phyloP scores from a whole-genome alignment of 1,140 invertebrate species.

The Solenopsis fugax region DNA sequence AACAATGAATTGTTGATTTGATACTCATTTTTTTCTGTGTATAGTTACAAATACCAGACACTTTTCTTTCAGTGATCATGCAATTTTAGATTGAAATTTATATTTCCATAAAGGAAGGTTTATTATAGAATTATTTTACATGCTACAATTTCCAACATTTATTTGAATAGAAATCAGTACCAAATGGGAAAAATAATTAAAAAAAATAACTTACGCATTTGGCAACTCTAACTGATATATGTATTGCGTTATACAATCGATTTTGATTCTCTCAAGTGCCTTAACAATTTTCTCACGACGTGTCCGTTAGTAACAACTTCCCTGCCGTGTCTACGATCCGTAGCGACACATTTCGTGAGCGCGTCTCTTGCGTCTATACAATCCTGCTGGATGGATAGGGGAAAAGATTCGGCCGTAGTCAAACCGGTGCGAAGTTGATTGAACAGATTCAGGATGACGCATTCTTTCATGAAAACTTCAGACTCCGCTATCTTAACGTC shows the following conservation, averaged over 20 bases:
- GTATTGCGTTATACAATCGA: conserved; percentile 5
- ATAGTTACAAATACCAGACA: too few species aligned
- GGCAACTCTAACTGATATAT: too few species aligned
- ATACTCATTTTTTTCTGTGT: too few species aligned
- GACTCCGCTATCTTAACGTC: conserved; percentile 71
- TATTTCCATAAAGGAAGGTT: too few species aligned
- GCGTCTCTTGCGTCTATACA: conserved; percentile 61
- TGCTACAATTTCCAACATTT: too few species aligned
- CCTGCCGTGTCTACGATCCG: conserved; percentile 44
- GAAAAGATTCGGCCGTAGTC: conserved; percentile 76
- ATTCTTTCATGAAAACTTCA: conserved; percentile 80
- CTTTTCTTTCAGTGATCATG: too few species aligned
- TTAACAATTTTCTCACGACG: conserved; percentile 73
- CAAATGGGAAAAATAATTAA: too few species aligned
- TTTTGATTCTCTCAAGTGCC: conserved; percentile 57
- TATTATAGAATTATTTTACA: too few species aligned
- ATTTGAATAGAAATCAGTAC: too few species aligned
- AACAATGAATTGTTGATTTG: too few species aligned
- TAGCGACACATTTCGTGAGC: conserved; percentile 71
- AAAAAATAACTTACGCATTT: too few species aligned
- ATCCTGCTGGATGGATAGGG: neutral
- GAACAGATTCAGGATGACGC: conserved; percentile 81
- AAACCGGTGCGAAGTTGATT: conserved; percentile 81
- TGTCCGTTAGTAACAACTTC: conserved; percentile 74
- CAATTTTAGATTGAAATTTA: too few species aligned